Base-by-base conservation (phyloP, 2,113 vertebrate genomes). In the Heloderma charlesbogerti region DNA sequence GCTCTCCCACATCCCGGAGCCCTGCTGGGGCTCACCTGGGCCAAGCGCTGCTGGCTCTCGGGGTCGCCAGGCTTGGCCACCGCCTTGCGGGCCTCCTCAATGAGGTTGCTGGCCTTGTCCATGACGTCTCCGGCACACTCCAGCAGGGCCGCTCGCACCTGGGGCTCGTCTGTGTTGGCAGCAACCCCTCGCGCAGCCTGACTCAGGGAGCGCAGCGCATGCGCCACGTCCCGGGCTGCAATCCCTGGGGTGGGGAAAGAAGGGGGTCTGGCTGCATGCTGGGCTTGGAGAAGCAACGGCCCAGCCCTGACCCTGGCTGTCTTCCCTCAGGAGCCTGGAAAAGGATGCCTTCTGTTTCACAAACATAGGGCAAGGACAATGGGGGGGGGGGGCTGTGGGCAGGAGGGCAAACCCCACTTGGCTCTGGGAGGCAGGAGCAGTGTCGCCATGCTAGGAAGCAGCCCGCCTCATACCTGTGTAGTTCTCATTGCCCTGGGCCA, bases 401-500 rank as follows among this genome's bases (percentile, higher is more conserved):
- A 37, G 34, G 72, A 75, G 7, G 4, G 40, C n/a, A 37, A 16
- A 34, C 29, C n/a, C 27, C 37, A 34, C 60, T 63, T 22, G 60
- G 71, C 34, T 31, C 67, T 72, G 31, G 71, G 31, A 72, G 71
- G 71, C n/a, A 16, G 72, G n/a, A 4, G 34, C 34, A 72, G 29
- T 4, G 20, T 22, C n/a, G 69, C 69, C 29, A 13, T 6, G 31
- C 6, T n/a, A 25, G 74, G 37, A 10, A 43, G 74, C 10, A 22
- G 18, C 74, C 74, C 9, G 43, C 10, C 77, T 37, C 25, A 13
- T 96, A 99, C 99, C 99, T 96, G 99, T 99, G 90, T 99, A 99
- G 95, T 99, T 99, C 96, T 99, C 99, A 1, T 99, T 99, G 95
- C 99, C 99, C 93, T 99, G 99, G n/a, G 98, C 98, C 45, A 98